Percentiles rank a stretch among this genome's conserved stretches.
These are phyloP conservation scores for Sclerurus mexicanus DNA, from an alignment of 2,113 vertebrate species.

Conservation along the genomic window DNA sequence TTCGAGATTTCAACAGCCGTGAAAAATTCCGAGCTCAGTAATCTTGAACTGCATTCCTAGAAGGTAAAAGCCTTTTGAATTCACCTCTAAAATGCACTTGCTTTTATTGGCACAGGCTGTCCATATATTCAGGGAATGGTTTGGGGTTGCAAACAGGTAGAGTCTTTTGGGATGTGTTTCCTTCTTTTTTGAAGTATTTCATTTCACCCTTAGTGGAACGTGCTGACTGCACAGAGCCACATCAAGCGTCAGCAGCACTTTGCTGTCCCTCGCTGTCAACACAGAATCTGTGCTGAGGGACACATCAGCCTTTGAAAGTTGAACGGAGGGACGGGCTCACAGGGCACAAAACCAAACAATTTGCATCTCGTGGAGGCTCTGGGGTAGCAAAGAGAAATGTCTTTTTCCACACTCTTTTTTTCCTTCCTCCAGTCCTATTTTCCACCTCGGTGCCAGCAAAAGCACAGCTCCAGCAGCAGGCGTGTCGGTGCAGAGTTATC, in stretches of 20 bases:
- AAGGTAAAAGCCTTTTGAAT: slow-evolving; percentile 3
- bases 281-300: not conserved
- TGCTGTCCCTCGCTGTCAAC: slow-evolving; percentile 36
- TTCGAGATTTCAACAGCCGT: not conserved
- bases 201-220: not conserved
- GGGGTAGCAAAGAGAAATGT: not conserved
- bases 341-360: not conserved
- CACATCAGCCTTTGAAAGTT: slow-evolving; percentile 21
- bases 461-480: not conserved
- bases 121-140: not conserved
- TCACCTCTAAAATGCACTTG: not conserved
- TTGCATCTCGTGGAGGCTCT: not conserved
- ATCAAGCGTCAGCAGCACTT: not conserved
- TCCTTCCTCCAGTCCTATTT: not conserved
- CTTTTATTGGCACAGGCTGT: not conserved
- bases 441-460: accelerated
- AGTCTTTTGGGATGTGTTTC: slow-evolving; percentile 13
- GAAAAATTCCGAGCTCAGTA: not conserved
- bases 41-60: slow-evolving; percentile 31
- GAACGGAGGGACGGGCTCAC: not conserved
- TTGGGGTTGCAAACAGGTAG: slow-evolving; percentile 18
- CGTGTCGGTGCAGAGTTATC: not conserved
- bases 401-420: not conserved
- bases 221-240: slow-evolving; percentile 3
- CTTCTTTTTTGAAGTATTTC: slow-evolving; percentile 26